Conservation (phyloP, 2,888 invertebrate species). For the Stratiomys singularior region DNA sequence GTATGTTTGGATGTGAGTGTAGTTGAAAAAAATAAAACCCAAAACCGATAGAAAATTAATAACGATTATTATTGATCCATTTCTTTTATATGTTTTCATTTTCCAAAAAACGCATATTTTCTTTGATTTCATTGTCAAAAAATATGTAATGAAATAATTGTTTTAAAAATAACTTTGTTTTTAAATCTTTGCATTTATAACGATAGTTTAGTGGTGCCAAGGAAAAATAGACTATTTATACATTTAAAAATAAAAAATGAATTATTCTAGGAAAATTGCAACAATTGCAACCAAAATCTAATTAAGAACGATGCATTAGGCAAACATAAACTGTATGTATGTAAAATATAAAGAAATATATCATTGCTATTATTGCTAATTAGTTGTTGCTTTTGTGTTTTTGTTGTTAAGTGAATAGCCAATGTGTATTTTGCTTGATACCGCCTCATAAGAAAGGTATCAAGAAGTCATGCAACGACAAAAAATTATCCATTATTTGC, state of each 20-base stretch:
- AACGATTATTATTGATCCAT: conserved; percentile 33
- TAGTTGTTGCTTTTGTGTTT: no score
- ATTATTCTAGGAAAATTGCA: conserved; percentile 4
- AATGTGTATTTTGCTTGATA: no score
- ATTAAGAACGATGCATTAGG: conserved; percentile 28
- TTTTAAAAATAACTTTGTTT: neutral
- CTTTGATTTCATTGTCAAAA: conserved; percentile 17
- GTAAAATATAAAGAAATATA: no score
- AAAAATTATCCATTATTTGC: no score
- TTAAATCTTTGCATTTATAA: neutral
- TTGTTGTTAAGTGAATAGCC: no score
- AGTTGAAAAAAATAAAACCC: conserved; percentile 8
- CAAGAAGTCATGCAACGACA: no score
- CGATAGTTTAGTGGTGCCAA: neutral
- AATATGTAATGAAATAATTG: conserved; percentile 14
- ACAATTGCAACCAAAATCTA: neutral
- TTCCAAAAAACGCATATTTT: conserved; percentile 28
- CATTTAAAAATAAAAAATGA: neutral
- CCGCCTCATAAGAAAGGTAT: no score
- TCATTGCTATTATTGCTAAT: no score
- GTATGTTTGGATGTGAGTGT: neutral
- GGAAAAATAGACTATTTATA: conserved; percentile 5
- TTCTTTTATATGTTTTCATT: neutral
- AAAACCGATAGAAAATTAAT: conserved; percentile 34
- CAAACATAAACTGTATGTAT: conserved; percentile 1